A percentile compares a stretch with the other conserved stretches of the same genome.
These are phyloP conservation scores for Diorhabda carinulata DNA, from an alignment of 1,140 invertebrate species.

Conservation along the genomic window DNA sequence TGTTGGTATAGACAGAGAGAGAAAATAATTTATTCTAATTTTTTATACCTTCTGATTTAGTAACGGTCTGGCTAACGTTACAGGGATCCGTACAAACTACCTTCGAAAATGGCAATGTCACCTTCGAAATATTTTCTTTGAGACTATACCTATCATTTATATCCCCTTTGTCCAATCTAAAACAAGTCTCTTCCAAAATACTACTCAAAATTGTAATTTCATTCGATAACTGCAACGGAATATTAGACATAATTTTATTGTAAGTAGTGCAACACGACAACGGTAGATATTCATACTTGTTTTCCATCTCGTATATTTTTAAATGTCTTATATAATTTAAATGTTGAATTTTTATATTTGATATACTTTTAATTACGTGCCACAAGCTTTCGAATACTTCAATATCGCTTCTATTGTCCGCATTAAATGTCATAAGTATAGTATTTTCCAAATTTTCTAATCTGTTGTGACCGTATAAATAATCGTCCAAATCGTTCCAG, in stretches of 20 bases:
- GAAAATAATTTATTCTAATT: no score
- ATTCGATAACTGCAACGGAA: conserved; percentile 23
- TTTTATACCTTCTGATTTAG: not conserved
- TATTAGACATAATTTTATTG: conserved; percentile 20
- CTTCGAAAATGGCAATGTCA: conserved; percentile 9
- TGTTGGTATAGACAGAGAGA: no score
- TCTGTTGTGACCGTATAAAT: conserved; percentile 10
- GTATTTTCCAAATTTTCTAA: conserved; percentile 22
- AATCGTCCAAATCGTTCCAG: conserved; percentile 18
- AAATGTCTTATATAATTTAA: conserved; percentile 28
- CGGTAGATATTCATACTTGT: conserved; percentile 11
- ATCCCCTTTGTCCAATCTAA: conserved; percentile 5
- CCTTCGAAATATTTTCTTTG: not conserved
- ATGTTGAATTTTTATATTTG: conserved; percentile 27
- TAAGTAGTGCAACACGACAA: conserved; percentile 20
- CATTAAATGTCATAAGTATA: conserved; percentile 24
- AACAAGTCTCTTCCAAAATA: conserved; percentile 24
- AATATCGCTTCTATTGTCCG: not conserved
- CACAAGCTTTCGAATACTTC: conserved; percentile 21
- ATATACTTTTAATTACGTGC: conserved; percentile 16
- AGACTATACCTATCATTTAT: not conserved
- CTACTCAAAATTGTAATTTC: conserved; percentile 14
- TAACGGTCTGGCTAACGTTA: conserved; percentile 10
- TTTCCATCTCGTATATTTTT: conserved; percentile 17
- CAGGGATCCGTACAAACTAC: conserved; percentile 10